Base-by-base conservation (phyloP, 2,888 invertebrate genomes). In the Lepidocyrtinus sp. region DNA sequence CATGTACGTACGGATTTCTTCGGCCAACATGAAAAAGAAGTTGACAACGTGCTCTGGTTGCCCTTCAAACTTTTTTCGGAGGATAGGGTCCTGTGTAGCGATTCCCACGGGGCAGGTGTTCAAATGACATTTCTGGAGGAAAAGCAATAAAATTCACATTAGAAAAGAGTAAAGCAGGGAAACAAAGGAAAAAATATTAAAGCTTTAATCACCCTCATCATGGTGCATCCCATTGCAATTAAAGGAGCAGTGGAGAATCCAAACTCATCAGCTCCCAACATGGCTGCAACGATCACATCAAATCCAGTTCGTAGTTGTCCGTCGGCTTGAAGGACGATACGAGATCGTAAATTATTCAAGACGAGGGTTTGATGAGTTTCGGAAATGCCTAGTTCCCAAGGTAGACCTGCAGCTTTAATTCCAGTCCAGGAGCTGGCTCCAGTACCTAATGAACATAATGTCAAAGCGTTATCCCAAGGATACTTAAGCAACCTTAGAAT, bases 371-470 rank as follows among this genome's bases (percentile, higher is more conserved):
- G 99, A 90, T 99, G 99, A 2, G 99, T 99, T 90, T 99, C 99
- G 1, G 99, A 96, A 62, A 99, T 92, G 73, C 99, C 99, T 87
- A 99, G 91, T 90, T 99, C 99, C 99, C 99, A 99, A 0, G 99
- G 99, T 82, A 99, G 90, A 64, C 99, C 99, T 59, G 99, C 99
- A 85, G 94, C 93, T 90, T 99, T 99, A 88, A 99, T 99, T 86
- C 99, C 99, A 0, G 99, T 99, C 99, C 99, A 99, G 77, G 97
- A 97, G 88, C 96, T 96, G 63, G 99, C 99, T 36, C 99, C 99
- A 17, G 99, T 99, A 12, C n/a, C n/a, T n/a, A n/a, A n/a, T n/a
- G n/a, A n/a, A n/a, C n/a, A n/a, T n/a, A n/a, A n/a, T n/a, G n/a
- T n/a, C n/a, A n/a, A n/a, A n/a, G n/a, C n/a, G n/a, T n/a, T n/a